Conservation (phyloP, 2,797 vertebrate species). For the Decapterus maruadsi region DNA sequence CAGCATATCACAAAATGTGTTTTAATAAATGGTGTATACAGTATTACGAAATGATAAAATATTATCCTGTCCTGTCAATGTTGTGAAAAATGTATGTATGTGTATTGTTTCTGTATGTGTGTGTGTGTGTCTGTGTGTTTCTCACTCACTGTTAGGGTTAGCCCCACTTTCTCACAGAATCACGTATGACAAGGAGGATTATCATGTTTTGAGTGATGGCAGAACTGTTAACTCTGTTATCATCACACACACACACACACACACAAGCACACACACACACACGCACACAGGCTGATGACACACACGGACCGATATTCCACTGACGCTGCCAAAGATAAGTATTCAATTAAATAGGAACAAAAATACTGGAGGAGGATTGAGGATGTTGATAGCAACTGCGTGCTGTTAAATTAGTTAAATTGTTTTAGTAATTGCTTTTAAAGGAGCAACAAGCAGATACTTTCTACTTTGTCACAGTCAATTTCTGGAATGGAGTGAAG, state of each 20-base stretch:
- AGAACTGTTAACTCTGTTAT: neutral
- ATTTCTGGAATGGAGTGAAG: too few species aligned
- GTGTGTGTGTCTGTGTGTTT: too few species aligned
- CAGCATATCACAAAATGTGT: neutral
- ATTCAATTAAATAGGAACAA: neutral
- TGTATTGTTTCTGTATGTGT: too few species aligned
- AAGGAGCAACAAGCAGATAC: neutral
- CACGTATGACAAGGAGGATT: neutral
- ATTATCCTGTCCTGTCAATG: too few species aligned
- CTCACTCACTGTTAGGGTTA: too few species aligned
- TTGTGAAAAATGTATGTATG: too few species aligned
- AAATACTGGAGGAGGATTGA: neutral
- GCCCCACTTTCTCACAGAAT: neutral
- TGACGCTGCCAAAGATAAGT: too few species aligned
- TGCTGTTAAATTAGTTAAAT: neutral
- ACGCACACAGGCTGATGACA: neutral
- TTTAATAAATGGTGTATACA: neutral
- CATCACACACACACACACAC: neutral
- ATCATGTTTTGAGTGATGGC: neutral
- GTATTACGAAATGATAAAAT: neutral
- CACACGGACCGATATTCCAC: neutral
- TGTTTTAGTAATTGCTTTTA: neutral
- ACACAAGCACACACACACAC: neutral
- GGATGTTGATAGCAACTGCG: neutral
- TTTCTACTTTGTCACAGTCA: neutral